Conservation (phyloP, 2,797 vertebrate genomes). For the Cossypha caffra region DNA sequence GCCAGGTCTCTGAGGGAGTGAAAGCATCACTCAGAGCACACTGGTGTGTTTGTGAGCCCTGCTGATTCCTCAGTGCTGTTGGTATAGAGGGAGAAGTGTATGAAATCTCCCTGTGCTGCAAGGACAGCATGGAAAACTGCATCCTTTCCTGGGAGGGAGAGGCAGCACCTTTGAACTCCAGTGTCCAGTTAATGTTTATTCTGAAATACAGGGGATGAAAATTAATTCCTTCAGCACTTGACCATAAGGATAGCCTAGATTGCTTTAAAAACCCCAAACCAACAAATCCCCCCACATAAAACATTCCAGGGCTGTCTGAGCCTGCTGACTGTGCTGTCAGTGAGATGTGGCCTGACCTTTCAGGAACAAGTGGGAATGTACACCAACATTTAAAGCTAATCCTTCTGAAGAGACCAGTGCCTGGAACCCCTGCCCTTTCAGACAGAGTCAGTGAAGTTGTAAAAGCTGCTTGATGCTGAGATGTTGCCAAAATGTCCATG, state of each 20-base stretch:
- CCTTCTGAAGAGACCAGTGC: background rate
- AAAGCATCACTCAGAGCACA: background rate
- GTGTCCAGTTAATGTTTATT: background rate
- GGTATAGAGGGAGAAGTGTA: background rate
- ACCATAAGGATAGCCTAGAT: background rate
- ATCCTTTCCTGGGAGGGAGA: background rate
- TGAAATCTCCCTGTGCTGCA: background rate
- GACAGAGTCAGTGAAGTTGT: background rate
- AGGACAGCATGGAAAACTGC: background rate
- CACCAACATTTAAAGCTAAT: background rate
- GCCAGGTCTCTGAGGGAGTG: background rate
- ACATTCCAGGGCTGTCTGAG: background rate
- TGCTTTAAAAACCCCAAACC: background rate
- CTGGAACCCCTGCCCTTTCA: background rate
- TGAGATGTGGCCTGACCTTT: background rate
- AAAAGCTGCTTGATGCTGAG: background rate
- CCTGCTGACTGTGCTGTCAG: background rate
- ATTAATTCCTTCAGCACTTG: background rate
- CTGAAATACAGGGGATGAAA: background rate
- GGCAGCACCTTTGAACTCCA: background rate
- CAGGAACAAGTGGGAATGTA: background rate
- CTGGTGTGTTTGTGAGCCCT: background rate
- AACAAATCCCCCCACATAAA: rapidly evolving
- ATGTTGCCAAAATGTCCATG: background rate
- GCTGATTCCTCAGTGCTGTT: background rate